phyloP scores from a whole-genome alignment of 2,113 vertebrate species.

The Saccopteryx leptura region DNA sequence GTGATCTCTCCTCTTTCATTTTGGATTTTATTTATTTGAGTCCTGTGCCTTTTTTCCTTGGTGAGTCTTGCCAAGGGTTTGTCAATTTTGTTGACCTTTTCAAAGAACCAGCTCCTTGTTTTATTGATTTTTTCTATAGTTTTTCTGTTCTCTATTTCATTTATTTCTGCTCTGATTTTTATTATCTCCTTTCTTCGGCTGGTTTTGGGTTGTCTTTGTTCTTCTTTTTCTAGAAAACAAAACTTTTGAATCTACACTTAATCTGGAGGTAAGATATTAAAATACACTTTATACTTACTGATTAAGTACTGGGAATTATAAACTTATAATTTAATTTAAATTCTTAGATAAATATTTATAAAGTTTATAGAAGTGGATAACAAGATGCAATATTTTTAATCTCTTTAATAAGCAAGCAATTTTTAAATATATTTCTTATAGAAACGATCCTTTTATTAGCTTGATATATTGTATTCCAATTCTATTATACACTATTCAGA shows the following conservation, averaged over 20 bases:
- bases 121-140: too few species aligned
- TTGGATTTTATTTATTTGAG: too few species aligned
- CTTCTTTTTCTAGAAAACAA: too few species aligned
- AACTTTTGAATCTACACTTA: background rate
- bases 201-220: too few species aligned
- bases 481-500: background rate
- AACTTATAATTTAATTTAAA: background rate
- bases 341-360: background rate
- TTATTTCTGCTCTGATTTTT: too few species aligned
- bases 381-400: background rate
- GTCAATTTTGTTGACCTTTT: too few species aligned
- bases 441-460: background rate
- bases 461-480: background rate
- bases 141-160: too few species aligned
- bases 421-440: background rate
- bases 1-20: too few species aligned
- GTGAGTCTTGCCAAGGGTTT: too few species aligned
- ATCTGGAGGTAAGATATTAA: background rate
- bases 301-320: background rate
- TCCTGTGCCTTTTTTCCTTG: too few species aligned
- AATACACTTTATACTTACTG: background rate
- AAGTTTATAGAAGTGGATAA: conserved; percentile 2
- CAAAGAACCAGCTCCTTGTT: too few species aligned
- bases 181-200: too few species aligned
- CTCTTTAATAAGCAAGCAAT: background rate